phyloP scores from a whole-genome alignment of 2,113 vertebrate species.

The Centropus bengalensis region DNA sequence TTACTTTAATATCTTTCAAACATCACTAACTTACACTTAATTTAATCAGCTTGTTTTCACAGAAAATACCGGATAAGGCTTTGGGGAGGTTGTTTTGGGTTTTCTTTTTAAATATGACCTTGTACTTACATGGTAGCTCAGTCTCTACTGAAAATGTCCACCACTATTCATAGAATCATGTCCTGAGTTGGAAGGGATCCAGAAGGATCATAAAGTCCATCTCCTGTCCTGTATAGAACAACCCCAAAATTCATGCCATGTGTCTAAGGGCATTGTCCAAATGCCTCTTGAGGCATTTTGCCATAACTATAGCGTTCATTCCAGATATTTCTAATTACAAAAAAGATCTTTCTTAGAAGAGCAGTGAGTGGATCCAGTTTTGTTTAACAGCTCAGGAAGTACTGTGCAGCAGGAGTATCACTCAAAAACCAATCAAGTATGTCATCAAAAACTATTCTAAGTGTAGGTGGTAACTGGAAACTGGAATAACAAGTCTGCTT shows the following conservation, averaged over 20 bases:
- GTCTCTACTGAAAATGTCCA: not conserved
- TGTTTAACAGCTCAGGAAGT: not conserved
- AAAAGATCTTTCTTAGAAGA: not conserved
- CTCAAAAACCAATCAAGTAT: not conserved
- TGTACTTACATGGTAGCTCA: not conserved
- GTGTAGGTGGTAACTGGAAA: not conserved
- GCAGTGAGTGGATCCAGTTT: not conserved
- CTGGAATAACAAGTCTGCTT: not conserved
- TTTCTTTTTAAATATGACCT: not conserved
- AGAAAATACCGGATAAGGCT: not conserved
- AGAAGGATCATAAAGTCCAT: too few species aligned
- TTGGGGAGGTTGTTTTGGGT: fast-evolving
- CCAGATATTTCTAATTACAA: not conserved
- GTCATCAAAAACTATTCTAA: not conserved
- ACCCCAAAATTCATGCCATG: too few species aligned
- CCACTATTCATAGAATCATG: not conserved
- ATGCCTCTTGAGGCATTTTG: too few species aligned
- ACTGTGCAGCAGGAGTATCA: not conserved
- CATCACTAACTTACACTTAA: not conserved
- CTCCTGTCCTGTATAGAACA: too few species aligned
- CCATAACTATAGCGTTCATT: not conserved
- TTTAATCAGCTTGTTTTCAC: not conserved
- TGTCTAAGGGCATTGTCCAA: too few species aligned
- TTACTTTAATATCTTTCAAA: not conserved
- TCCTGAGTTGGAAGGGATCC: too few species aligned